Base-by-base conservation (phyloP, 2,113 vertebrate species). In the Megaceryle maxima region DNA sequence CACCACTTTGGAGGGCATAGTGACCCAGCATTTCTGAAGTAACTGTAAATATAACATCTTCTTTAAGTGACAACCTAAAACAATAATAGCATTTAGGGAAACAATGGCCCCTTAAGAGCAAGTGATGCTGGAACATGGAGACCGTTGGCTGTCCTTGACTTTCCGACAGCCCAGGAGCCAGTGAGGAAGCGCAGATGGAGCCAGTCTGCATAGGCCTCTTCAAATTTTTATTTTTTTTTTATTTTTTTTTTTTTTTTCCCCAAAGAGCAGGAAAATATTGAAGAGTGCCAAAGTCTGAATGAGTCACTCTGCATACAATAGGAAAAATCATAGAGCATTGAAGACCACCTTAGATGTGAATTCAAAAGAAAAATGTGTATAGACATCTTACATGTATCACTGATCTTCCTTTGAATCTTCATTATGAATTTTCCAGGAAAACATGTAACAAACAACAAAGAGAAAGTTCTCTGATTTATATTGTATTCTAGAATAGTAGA, bases 121-220 rank as follows among this genome's bases (percentile, higher is more conserved):
- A 97, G 51, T 33, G 60, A 74, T 93, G 41, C 51, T 95, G 94
- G 94, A 95, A 90, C 77, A 69, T 10, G 26, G 20, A 21, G 68
- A 72, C 66, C 0, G 0, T 83, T 90, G 67, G 83, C 84, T 1
- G 84, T 60, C 95, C 97, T 97, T 97, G 95, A 98, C 96, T 92
- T 96, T 87, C 77, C 24, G 86, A 77, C 55, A 59, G 72, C 28
- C 19, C 3, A 5, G 85, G 94, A 97, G 92, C 62, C 57, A 22
- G 82, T 29, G 64, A 95, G 96, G 89, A 97, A 98, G 78, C 39
- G 17, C 94, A 92, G 92, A 96, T 95, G 96, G 96, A 95, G 91
- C 53, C 82, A 84, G 73, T 41, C 84, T 95, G 78, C 62, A 73
- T 16, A 74, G 60, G 37, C 87, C 53, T 75, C 87, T 90, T 87